phyloP scores from a whole-genome alignment of 2,888 invertebrate species.

The Globia sparganii region DNA sequence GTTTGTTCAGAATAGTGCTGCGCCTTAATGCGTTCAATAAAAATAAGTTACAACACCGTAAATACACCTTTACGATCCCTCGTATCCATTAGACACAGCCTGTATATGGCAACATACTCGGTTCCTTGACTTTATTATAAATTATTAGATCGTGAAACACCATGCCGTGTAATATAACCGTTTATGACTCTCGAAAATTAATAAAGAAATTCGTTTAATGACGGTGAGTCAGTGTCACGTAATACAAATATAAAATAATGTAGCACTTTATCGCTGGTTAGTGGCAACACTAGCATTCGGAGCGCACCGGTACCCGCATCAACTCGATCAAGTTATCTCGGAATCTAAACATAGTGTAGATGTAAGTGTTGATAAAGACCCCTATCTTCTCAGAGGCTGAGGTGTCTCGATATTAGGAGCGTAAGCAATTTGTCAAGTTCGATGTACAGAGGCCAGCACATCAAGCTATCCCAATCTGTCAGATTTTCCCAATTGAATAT shows the following conservation, averaged over 20 bases:
- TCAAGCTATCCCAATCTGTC: too few relatives aligned
- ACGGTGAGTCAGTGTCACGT: constrained; percentile 51
- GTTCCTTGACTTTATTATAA: constrained; percentile 75
- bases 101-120: constrained; percentile 70
- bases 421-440: constrained; percentile 89
- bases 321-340: constrained; percentile 86
- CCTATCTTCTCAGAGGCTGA: constrained; percentile 81
- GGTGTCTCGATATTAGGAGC: constrained; percentile 89
- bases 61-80: constrained; percentile 78
- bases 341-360: constrained; percentile 86
- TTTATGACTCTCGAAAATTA: constrained; percentile 69
- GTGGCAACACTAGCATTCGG: constrained; percentile 74
- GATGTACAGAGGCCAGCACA: too few relatives aligned
- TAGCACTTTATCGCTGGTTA: constrained; percentile 69
- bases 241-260: constrained; percentile 63
- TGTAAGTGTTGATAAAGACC: constrained; percentile 82
- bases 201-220: constrained; percentile 65
- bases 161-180: constrained; percentile 65
- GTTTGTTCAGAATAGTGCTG: constrained; percentile 77
- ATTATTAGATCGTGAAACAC: constrained; percentile 77
- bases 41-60: constrained; percentile 80
- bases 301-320: constrained; percentile 74
- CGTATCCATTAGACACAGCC: constrained; percentile 72
- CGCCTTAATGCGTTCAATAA: constrained; percentile 73
- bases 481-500: too few relatives aligned